Evolutionary conservation across 2,113 vertebrate genomes (phyloP), one percentile per base, ranked within the genome.

Genomic region (Chaetorhynchus papuensis): DNA sequence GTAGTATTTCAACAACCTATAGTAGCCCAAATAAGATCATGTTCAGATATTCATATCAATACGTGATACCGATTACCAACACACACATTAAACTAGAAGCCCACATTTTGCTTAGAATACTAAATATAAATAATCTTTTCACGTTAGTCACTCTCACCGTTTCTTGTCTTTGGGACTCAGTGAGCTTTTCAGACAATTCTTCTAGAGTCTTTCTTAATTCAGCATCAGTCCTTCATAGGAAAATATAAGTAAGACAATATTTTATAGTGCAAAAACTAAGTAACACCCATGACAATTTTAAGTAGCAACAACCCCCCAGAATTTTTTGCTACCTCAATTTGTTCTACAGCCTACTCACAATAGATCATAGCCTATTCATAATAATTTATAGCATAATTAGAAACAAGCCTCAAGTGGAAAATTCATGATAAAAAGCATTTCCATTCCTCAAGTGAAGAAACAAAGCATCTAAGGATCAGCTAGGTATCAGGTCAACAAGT

Each of bases 161-260:
- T 94, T 98, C 98, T 92, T 98, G 98, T 82, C 95, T 98, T 92
- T 98, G 98, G 28, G 98, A 97, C 74, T 98, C 95, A 15, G 94
- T 93, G 83, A 99, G 69, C 70, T 98, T 98, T 60, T 97, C 98
- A 52, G 98, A 96, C 83, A 99, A 95, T 81, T 97, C 98, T 96
- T 99, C 98, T 95, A 99, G 97, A 65, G 98, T 98, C 92, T 93
- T 98, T 87, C 98, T 99, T 80, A 98, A 99, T 97, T 99, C 98
- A 59, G 98, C 98, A 96, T 99, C 99, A 27, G 97, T 98, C 97
- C 99, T 99, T 87, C 88, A 44, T 15, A 66, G 83, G 83, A 89
- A 97, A 81, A 92, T 44, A 64, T 12, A 89, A 15, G 16, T 59
- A 93, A 88, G 72, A 72, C 9, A 91, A 76, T 54, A 50, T 23